phyloP scores from a whole-genome alignment of 2,797 vertebrate species.

The Masticophis lateralis region DNA sequence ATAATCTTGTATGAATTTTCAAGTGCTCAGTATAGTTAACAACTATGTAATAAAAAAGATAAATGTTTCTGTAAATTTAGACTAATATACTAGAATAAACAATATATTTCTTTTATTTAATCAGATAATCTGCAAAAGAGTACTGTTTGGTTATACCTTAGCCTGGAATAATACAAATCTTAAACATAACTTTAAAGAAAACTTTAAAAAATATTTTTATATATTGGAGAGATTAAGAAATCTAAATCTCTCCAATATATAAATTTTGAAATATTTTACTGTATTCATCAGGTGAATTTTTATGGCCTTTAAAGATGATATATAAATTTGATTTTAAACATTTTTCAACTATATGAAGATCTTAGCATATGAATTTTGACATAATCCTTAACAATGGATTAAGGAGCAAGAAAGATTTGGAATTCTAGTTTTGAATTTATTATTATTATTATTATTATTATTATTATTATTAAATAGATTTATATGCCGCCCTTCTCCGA shows the following conservation, averaged over 20 bases:
- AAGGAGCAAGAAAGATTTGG: no score
- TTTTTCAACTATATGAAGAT: no score
- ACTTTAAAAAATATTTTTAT: neutral
- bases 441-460: no score
- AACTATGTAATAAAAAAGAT: conserved; percentile 37
- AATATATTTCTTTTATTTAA: conserved; percentile 28
- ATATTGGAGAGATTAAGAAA: neutral
- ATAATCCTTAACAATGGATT: no score
- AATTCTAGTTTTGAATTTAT: no score
- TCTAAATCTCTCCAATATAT: no score
- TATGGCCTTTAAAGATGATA: no score
- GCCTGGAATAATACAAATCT: neutral
- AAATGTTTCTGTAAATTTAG: conserved; percentile 3
- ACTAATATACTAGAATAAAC: conserved; percentile 6
- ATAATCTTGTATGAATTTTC: conserved; percentile 37
- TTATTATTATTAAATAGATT: no score
- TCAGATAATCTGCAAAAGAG: conserved; percentile 21
- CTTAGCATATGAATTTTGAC: no score
- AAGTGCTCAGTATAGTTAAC: conserved; percentile 35
- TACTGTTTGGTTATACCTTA: conserved; percentile 39
- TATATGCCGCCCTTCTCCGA: no score
- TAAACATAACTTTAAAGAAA: neutral
- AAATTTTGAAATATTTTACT: neutral
- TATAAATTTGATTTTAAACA: no score
- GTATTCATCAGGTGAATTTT: neutral